Evolutionary conservation across 2,113 vertebrate genomes (phyloP), one percentile per base, ranked within the genome.

Genomic region (Ahaetulla prasina): DNA sequence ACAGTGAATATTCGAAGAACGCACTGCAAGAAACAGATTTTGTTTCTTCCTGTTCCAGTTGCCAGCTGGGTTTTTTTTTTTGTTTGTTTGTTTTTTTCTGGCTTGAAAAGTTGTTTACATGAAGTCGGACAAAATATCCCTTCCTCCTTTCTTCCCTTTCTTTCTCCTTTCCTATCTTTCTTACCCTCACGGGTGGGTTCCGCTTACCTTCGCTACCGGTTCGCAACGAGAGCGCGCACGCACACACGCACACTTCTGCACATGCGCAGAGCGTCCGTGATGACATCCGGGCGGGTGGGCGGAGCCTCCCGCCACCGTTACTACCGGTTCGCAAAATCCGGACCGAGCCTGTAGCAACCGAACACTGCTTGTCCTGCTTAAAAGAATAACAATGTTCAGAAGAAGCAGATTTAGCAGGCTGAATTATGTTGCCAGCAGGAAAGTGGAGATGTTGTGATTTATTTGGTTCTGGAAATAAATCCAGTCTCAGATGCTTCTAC

Each of bases 41-140:
- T 84, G 43, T 88, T 92, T 90, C 23, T 1, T 50, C n/a, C 1
- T 85, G 94, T 55, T 85, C 43, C 68, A 35, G 63, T 93, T 93
- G 93, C 90, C 93, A 93, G 90, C 88, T 93, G 95, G 47, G 9
- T 54, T 91, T 23, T 55, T 54, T 22, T 54, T 54, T 22, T n/a
- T n/a, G n/a, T n/a, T n/a, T n/a, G n/a, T n/a, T n/a, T n/a, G n/a
- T n/a, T n/a, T 6, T 22, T 6, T 54, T 91, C 91, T 94, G 12
- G 91, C 68, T 95, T 85, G 23, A 45, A 87, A 47, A 93, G 92
- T 92, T 93, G n/a, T 86, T 91, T 94, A 87, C 54, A 90, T 39
- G 91, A 91, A 94, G 54, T 9, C 90, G 89, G 86, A 55, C 47
- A 86, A 92, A 50, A 47, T 47, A 3, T 8, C 35, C 45, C 9